Base-by-base conservation (phyloP, 1,140 invertebrate species). In the Apocrypta bakeri region DNA sequence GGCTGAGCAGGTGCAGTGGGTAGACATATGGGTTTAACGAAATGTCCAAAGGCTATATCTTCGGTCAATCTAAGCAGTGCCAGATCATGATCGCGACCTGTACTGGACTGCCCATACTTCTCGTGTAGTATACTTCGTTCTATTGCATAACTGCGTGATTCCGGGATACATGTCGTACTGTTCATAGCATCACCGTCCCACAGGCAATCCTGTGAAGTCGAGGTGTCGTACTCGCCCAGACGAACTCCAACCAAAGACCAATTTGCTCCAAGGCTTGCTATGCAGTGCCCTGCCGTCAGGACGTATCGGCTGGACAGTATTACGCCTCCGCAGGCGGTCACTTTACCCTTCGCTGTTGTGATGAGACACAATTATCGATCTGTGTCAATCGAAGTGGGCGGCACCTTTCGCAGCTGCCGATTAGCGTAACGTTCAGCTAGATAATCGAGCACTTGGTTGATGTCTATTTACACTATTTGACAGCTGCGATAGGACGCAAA, bases 201-300 rank as follows among this genome's bases (percentile, higher is more conserved):
- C 80, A 77, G 7, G 27, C 83, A 84, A 33, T 84, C 83, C 11
- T 9, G 31, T 6, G 4, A 0, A 0, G 66, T 61, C 24, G 8
- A 2, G 1, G 40, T 56, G 74, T 84, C 74, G 79, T 72, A 79
- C 63, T 84, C 83, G 12, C 83, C 80, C 4, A 82, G 42, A 2
- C 83, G 66, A 1, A 78, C 79, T 12, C 31, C 31, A 0, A 1
- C 14, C 12, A 84, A n/a, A 14, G 12, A 63, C 80, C 81, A 79
- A 27, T 73, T 66, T 24, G 8, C 11, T n/a, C 27, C 79, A 11
- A 84, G 56, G 24, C 83, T 85, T 14, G 77, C 27, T 1, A 93
- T 85, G 85, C 93, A 94, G 87, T 94, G 94, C 9, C 92, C 93
- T 29, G 94, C 94, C 8, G 94, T 94, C 9, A 94, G 79, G 3